phyloP scores from a whole-genome alignment of 2,888 invertebrate genomes.

The Parnassius smintheus region DNA sequence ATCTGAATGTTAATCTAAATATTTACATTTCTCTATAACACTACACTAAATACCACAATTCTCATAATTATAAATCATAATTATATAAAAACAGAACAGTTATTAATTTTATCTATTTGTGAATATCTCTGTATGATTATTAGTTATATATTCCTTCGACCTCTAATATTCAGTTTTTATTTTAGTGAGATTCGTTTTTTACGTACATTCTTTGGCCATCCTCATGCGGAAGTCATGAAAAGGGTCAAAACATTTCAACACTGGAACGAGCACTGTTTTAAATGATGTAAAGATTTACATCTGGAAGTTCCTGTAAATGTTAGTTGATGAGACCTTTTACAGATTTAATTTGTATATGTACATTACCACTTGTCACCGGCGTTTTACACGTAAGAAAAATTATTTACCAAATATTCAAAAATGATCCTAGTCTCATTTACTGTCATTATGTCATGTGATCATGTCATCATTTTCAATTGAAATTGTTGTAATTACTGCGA shows the following conservation, averaged over 20 bases:
- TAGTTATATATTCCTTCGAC: conserved; percentile 16
- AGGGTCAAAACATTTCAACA: conserved; percentile 53
- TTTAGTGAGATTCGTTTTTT: conserved; percentile 13
- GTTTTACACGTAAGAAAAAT: too few species aligned
- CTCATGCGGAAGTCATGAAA: conserved; percentile 55
- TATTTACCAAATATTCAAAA: too few species aligned
- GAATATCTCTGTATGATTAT: conserved; percentile 14
- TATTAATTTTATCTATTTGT: conserved; percentile 14
- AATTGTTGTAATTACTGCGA: too few species aligned
- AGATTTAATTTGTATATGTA: too few species aligned
- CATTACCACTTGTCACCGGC: too few species aligned
- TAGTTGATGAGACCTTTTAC: too few species aligned
- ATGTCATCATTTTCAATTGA: too few species aligned
- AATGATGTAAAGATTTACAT: conserved; percentile 7
- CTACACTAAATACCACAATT: too few species aligned
- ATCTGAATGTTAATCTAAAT: too few species aligned
- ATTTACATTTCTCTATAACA: too few species aligned
- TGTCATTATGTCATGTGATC: too few species aligned
- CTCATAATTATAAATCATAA: neutral
- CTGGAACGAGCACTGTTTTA: conserved; percentile 16
- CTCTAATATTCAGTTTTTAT: conserved; percentile 10
- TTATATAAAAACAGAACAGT: conserved; percentile 6
- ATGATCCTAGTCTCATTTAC: too few species aligned
- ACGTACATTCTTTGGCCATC: conserved; percentile 41
- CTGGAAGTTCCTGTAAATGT: conserved; percentile 1